Evolutionary conservation across 2,797 vertebrate species (phyloP).

Genomic region (Pteropus rufus): DNA sequence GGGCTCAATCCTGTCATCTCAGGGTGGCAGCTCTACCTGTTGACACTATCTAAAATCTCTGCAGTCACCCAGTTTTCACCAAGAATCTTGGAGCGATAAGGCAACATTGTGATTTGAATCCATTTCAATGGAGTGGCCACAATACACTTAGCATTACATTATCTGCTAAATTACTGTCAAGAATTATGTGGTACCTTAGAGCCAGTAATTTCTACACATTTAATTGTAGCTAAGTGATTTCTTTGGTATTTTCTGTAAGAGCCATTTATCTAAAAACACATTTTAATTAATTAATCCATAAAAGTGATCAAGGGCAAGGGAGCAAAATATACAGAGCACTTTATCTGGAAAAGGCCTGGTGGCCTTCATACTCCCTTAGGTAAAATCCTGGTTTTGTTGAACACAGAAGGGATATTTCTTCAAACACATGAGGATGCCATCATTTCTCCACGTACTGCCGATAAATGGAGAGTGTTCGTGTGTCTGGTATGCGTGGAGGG

Average conservation of each 20-base stretch:
- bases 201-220: constrained; percentile 18
- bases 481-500: neutral
- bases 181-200: neutral
- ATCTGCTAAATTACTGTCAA: neutral
- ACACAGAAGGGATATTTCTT: constrained; percentile 27
- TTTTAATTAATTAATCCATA: neutral
- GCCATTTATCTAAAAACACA: neutral
- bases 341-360: neutral
- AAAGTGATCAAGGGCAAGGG: neutral
- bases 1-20: neutral
- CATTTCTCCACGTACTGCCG: neutral
- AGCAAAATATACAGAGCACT: neutral
- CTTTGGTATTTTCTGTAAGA: constrained; percentile 22
- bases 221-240: constrained; percentile 10
- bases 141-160: neutral
- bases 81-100: neutral
- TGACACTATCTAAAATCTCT: constrained; percentile 30
- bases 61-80: neutral
- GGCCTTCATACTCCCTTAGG: constrained; percentile 7
- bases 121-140: neutral
- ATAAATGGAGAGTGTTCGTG: neutral
- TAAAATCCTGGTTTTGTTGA: constrained; percentile 23
- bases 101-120: constrained; percentile 14
- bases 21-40: neutral
- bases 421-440: constrained; percentile 24